Base-by-base conservation (phyloP, 2,113 vertebrate species). In the Neopipo cinnamomea region DNA sequence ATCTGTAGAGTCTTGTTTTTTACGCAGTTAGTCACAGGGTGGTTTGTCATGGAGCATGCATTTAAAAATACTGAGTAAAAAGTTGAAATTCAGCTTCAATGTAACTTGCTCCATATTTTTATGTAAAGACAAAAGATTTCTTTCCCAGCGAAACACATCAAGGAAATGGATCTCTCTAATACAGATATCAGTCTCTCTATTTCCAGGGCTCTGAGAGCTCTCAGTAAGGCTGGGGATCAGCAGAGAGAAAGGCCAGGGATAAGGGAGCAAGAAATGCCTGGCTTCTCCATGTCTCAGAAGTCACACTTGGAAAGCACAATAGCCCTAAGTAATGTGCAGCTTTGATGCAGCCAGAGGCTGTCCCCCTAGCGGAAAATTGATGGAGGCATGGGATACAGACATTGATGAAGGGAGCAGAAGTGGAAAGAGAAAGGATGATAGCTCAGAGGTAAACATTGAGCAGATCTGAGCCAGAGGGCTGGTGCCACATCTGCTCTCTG, bases 1-100 rank as follows among this genome's bases (percentile, higher is more conserved):
- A 74, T 67, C 58, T 95, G 89, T 90, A 94, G 85, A 90, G 72
- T 79, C 75, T 81, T 93, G 78, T 55, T 91, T 96, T 96, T 81
- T 91, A 86, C 8, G 4, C 33, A 61, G 85, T 85, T 80, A 80
- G 63, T 93, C 68, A 77, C 79, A 91, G 93, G 78, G 71, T 89
- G 70, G 71, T 70, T 95, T 92, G 74, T 78, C 58, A 70, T 19
- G 91, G 91, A 93, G 83, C 77, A 80, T 81, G 81, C 70, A 22
- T 89, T 80, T 88, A 66, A 86, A 97, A 81, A 67, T 71, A 88
- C 47, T 5, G n/a, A 89, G 37, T 61, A 52, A 59, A 72, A 77
- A 68, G 67, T 49, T 84, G 77, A 81, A 63, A 73, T 93, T 83
- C 62, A 88, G 82, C 67, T 94, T 93, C 68, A 75, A 27, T 89